Evolutionary conservation across 35 echinoderm and acorn worm genomes (phyloP).

Genomic region (Strongylocentrotus purpuratus): DNA sequence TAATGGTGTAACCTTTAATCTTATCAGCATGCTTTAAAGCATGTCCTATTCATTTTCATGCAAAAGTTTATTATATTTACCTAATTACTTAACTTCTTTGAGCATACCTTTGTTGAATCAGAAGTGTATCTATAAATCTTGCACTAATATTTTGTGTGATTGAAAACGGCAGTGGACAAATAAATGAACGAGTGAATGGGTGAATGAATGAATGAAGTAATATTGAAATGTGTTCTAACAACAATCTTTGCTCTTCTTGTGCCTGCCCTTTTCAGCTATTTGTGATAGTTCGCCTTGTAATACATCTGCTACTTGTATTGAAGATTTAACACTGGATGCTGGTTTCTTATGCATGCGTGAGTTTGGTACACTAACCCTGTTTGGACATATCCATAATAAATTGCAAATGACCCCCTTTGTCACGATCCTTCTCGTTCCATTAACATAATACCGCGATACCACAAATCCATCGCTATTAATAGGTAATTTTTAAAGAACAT

Average conservation of each 20-base stretch:
- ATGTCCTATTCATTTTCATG: background rate
- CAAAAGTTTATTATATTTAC: background rate
- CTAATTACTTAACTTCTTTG: background rate
- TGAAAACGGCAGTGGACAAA: background rate
- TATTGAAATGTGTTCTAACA: background rate
- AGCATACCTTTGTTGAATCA: background rate
- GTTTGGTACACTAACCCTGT: background rate
- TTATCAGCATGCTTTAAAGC: background rate
- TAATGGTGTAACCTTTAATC: background rate
- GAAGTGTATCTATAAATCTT: background rate
- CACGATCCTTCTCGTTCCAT: no score
- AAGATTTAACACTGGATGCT: slow-evolving; percentile 22
- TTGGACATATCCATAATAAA: no score
- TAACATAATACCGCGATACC: no score
- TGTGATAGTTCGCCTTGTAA: background rate
- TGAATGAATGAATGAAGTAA: background rate
- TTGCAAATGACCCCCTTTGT: no score
- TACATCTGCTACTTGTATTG: slow-evolving; percentile 28
- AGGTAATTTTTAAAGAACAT: no score
- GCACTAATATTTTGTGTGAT: background rate
- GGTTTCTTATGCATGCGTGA: slow-evolving; percentile 31
- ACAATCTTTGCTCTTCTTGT: slow-evolving; percentile 11
- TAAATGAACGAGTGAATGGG: background rate
- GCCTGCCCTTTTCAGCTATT: background rate
- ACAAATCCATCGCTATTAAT: no score